Evolutionary conservation across 2,113 vertebrate genomes (phyloP), one percentile per base, ranked within the genome.

Genomic region (Microtus pennsylvanicus): DNA sequence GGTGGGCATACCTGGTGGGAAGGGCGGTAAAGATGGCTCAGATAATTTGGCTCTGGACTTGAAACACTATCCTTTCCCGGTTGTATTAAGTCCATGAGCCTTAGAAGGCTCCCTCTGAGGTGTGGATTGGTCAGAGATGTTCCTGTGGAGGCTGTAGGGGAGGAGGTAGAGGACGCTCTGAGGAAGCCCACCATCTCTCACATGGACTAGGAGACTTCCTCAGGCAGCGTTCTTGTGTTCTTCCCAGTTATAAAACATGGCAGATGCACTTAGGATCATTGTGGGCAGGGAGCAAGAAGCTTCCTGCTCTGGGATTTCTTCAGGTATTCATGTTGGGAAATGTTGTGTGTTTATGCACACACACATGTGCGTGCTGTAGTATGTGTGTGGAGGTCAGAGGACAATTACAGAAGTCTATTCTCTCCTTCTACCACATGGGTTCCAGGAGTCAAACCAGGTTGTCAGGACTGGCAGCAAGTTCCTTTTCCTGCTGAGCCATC

Each of bases 221-320:
- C 28, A 77, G 55, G 61, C 58, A 69, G 3, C 55, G 5, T 58
- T 58, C 65, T 0, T 14, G 38, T 75, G 21, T n/a, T 76, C 74
- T 89, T 81, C 87, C 11, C 75, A 78, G 87, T 69, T 88, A 86
- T 0, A 91, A 10, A 74, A 58, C 33, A 58, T 80, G n/a, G 55
- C 52, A 63, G 17, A 28, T 26, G 47, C 3, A 45, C 42, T 90
- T 90, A 92, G 24, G 50, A n/a, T 80, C 86, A n/a, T 69, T 42
- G 80, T 58, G 80, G 78, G 52, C 38, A 19, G 42, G 22, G 33
- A 92, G 50, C 70, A 50, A 91, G 87, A 67, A 82, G 61, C 70
- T 75, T 90, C 50, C 52, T 78, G 69, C 89, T 93, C 86, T 93
- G 63, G 89, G 81, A 50, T 90, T 96, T 94, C 35, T 65, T 90